These are phyloP conservation scores for Drosophila nr. fundita DNA, from an alignment of 2,888 invertebrate species.

Conservation along the genomic window DNA sequence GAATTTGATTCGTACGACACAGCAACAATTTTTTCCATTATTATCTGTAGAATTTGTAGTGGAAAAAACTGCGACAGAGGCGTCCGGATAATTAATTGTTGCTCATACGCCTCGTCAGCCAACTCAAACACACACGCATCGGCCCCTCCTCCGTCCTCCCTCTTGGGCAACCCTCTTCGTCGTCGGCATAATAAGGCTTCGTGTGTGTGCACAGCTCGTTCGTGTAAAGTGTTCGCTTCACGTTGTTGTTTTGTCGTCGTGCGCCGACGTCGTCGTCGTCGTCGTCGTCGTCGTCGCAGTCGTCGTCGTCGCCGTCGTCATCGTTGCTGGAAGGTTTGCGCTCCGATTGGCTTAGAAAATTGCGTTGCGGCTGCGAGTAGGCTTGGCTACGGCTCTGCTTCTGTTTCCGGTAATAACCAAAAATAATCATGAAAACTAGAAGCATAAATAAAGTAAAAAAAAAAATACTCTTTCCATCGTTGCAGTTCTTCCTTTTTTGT, in stretches of 20 bases:
- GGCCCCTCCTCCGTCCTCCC: background rate
- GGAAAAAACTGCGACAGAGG: constrained; percentile 50
- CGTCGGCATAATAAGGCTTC: constrained; percentile 72
- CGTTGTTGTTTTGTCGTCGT: constrained; percentile 77
- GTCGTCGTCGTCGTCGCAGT: constrained; percentile 18
- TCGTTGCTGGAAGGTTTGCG: constrained; percentile 62
- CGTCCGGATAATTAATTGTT: constrained; percentile 75
- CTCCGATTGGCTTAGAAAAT: constrained; percentile 84
- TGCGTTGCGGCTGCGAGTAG: constrained; percentile 79
- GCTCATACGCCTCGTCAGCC: constrained; percentile 72
- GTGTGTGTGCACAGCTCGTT: constrained; percentile 45
- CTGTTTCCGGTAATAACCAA: constrained; percentile 22
- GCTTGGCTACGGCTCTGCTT: constrained; percentile 75
- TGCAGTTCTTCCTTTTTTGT: background rate
- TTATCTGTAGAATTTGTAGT: constrained; percentile 61
- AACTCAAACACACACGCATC: constrained; percentile 31
- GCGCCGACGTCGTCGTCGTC: constrained; percentile 60
- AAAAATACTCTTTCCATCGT: constrained; percentile 13
- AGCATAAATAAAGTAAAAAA: constrained; percentile 25
- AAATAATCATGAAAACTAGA: constrained; percentile 44
- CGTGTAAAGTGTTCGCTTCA: constrained; percentile 44
- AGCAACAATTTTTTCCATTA: constrained; percentile 33
- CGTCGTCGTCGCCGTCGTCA: constrained; percentile 43
- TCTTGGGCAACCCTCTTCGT: background rate
- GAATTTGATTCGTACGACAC: constrained; percentile 20